These are phyloP conservation scores for Ophion ventricosus DNA, from an alignment of 2,888 invertebrate genomes.

Conservation along the genomic window DNA sequence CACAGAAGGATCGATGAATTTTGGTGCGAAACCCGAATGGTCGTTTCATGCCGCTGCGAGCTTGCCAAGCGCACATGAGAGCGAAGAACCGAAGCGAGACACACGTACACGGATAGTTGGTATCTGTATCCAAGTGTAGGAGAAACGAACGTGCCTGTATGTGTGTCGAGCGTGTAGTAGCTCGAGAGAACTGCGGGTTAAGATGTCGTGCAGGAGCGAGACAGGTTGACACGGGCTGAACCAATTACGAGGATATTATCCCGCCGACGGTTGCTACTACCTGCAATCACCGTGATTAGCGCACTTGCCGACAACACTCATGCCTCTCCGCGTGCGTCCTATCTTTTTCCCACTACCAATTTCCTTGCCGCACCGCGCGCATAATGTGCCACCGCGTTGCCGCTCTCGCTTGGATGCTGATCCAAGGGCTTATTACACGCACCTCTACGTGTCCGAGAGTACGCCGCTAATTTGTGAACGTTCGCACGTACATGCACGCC, in stretches of 20 bases:
- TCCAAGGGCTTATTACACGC: conserved; percentile 72
- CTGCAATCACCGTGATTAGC: conserved; percentile 82
- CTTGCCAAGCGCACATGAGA: conserved; percentile 10
- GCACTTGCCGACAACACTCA: conserved; percentile 73
- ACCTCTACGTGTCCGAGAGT: conserved; percentile 71
- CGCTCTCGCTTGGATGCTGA: conserved; percentile 44
- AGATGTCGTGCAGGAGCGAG: conserved; percentile 79
- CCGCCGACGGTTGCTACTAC: conserved; percentile 77
- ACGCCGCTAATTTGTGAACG: conserved; percentile 80
- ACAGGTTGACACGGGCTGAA: conserved; percentile 82
- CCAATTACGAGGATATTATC: conserved; percentile 82
- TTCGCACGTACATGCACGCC: conserved; percentile 68
- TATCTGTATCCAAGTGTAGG: neutral
- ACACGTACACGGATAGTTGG: neutral
- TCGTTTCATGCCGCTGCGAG: conserved; percentile 30
- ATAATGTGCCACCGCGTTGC: conserved; percentile 57
- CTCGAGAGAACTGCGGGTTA: conserved; percentile 72
- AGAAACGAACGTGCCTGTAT: neutral
- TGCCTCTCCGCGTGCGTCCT: conserved; percentile 60
- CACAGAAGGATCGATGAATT: conserved; percentile 70
- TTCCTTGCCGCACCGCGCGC: conserved; percentile 53
- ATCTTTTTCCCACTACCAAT: conserved; percentile 47
- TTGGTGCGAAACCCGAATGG: conserved; percentile 70
- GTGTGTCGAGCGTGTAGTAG: conserved; percentile 12
- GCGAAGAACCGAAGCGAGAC: conserved; percentile 7